phyloP scores from a whole-genome alignment of 2,888 invertebrate species.

The Tillus elongatus region DNA sequence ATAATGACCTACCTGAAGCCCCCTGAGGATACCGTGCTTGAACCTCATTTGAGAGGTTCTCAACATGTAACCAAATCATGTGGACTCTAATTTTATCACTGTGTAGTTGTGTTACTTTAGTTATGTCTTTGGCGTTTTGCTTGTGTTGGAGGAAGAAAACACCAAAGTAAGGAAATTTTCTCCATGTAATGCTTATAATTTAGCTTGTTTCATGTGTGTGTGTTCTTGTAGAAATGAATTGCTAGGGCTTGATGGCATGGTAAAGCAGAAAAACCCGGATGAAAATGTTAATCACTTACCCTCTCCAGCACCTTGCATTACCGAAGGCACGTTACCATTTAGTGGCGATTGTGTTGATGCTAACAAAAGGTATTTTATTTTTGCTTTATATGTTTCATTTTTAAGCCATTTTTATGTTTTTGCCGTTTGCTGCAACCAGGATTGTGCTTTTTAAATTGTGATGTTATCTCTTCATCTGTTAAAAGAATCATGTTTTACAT shows the following conservation, averaged over 20 bases:
- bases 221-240: constrained; percentile 53
- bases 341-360: constrained; percentile 30
- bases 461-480: too few relatives aligned
- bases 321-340: constrained; percentile 25
- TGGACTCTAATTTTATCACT: constrained; percentile 23
- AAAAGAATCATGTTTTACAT: too few relatives aligned
- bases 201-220: constrained; percentile 18
- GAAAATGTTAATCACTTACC: constrained; percentile 47
- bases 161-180: constrained; percentile 34
- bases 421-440: too few relatives aligned
- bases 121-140: constrained; percentile 35
- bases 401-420: too few relatives aligned
- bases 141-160: constrained; percentile 38
- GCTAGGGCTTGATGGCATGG: constrained; percentile 62
- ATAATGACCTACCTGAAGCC: too few relatives aligned
- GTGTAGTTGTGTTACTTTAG: constrained; percentile 31
- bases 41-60: too few relatives aligned
- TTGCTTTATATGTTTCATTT: constrained; percentile 2
- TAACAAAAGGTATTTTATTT: constrained; percentile 37
- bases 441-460: too few relatives aligned
- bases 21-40: too few relatives aligned
- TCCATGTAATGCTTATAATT: constrained; percentile 8
- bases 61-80: too few relatives aligned
- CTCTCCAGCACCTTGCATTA: constrained; percentile 31
- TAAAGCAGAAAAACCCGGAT: constrained; percentile 62